Evolutionary conservation across 2,113 vertebrate genomes (phyloP), one percentile per base, ranked within the genome.

Genomic region (Microtus oregoni): DNA sequence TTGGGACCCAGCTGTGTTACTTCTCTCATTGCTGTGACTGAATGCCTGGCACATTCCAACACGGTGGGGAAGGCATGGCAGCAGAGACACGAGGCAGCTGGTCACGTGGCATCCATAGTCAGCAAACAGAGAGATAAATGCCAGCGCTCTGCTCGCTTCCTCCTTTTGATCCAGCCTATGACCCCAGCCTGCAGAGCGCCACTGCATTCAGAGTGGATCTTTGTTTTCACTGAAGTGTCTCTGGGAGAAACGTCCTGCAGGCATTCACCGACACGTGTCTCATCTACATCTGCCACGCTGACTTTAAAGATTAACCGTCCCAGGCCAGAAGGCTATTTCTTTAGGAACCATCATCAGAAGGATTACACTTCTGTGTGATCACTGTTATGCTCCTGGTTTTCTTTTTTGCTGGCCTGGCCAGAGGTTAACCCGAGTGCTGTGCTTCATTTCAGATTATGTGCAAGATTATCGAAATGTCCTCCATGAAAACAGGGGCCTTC

Each of bases 401-500:
- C 30, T 52, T 86, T 7, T 13, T n/a, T 70, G 52, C 38, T 44
- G 32, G 58, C 63, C n/a, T 28, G 20, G 24, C 30, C 32, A 52
- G 55, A 82, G 68, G 83, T 32, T 41, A 82, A 93, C 47, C 12
- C 58, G 82, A 87, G 7, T 26, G 3, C 92, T 94, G n/a, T 93
- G 55, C 47, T 91, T 96, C 61, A 89, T 98, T 98, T 58, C 96
- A 99, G 99, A 99, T 99, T 35, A 98, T 99, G 93, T 85, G 92
- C 85, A 98, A 99, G 96, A 97, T 99, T 79, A 98, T 99, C 96
- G 99, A 99, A 96, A 98, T 99, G 98, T 99, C 99, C 6, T 96
- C 99, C 97, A 95, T 99, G 19, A 99, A 99, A 97, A 99, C 98
- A 7, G 99, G 99, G 68, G 99, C 99, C 96, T 99, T 99, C 95